Conservation (phyloP, 2,797 vertebrate species). For the Echiichthys vipera region DNA sequence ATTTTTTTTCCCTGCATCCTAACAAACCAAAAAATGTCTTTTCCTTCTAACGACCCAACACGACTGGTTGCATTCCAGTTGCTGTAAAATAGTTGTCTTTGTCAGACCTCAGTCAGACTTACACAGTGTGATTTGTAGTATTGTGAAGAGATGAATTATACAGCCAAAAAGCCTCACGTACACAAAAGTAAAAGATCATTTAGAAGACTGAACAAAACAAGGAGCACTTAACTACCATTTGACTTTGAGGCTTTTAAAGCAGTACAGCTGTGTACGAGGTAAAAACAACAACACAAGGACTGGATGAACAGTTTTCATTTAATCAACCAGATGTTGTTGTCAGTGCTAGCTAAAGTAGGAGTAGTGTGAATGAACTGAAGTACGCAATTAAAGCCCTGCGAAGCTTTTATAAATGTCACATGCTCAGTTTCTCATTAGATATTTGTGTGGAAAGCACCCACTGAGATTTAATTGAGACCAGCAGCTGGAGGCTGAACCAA, state of each 20-base stretch:
- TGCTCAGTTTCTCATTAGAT: slow-evolving; percentile 18
- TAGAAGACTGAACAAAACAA: background rate
- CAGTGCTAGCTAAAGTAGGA: background rate
- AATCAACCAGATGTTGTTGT: slow-evolving; percentile 18
- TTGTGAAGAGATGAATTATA: background rate
- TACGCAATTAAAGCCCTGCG: background rate
- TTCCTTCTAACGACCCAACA: no score
- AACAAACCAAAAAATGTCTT: background rate
- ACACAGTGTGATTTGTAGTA: background rate
- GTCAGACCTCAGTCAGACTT: background rate
- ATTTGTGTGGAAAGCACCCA: background rate
- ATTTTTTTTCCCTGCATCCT: no score
- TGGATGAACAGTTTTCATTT: background rate
- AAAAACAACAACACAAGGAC: background rate
- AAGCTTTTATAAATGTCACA: background rate
- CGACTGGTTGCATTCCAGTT: background rate
- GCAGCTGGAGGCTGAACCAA: slow-evolving; percentile 12
- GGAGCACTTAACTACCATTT: background rate
- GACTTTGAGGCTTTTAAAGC: background rate
- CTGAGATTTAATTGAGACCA: slow-evolving; percentile 6
- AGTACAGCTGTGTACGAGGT: background rate
- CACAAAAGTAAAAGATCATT: background rate
- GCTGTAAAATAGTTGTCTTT: background rate
- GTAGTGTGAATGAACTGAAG: background rate
- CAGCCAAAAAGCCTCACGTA: no score